These are phyloP conservation scores for Spinus pinus DNA, from an alignment of 2,797 vertebrate species.

Conservation along the genomic window DNA sequence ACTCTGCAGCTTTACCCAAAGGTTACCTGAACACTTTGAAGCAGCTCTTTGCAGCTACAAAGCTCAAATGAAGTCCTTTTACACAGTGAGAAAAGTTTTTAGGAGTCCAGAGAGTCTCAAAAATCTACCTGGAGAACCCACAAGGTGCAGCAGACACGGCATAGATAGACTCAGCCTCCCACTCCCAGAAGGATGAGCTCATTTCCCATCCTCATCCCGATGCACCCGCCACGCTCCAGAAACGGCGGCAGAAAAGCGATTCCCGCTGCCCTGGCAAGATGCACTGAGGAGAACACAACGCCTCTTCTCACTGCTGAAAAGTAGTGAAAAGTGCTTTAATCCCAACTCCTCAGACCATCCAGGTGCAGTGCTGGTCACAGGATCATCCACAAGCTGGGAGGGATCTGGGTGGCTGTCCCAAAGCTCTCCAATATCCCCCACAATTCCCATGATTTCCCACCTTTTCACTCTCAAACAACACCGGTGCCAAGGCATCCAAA, in stretches of 20 bases:
- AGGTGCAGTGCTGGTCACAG: accelerated
- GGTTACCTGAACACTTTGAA: background rate
- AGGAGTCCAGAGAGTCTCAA: background rate
- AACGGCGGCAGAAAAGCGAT: accelerated
- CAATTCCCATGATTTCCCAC: background rate
- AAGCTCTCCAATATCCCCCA: background rate
- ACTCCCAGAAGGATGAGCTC: background rate
- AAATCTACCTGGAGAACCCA: background rate
- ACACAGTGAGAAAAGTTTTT: background rate
- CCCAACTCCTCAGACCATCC: background rate
- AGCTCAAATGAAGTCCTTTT: background rate
- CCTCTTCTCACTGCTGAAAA: background rate
- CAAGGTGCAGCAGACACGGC: background rate
- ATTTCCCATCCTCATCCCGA: background rate
- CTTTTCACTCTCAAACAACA: background rate
- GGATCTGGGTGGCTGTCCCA: background rate
- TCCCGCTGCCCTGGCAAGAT: background rate
- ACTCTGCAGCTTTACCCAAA: background rate
- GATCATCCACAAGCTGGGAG: background rate
- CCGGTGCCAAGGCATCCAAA: background rate
- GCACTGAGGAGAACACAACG: background rate
- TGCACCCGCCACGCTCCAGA: accelerated
- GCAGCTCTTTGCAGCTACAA: background rate
- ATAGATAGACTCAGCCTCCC: background rate
- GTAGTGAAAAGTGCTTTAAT: background rate